Percentiles rank a stretch among this genome's conserved stretches.
phyloP scores from a whole-genome alignment of 2,797 vertebrate genomes.

The Linurgus olivaceus region DNA sequence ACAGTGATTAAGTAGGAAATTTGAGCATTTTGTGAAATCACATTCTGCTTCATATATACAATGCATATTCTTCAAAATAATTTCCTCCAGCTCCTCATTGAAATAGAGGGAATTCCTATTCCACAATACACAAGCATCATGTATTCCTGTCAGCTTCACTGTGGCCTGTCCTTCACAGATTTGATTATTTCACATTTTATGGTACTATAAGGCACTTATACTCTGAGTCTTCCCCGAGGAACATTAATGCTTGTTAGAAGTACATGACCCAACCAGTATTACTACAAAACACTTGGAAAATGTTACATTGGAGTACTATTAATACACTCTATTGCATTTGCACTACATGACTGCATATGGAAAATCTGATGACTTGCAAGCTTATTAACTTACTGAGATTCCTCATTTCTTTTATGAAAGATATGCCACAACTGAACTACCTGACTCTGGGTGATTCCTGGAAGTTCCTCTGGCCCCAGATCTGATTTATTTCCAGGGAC shows the following conservation, averaged over 20 bases:
- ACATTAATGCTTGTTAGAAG: conserved; percentile 25
- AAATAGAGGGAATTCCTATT: not conserved
- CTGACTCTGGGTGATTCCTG: not conserved
- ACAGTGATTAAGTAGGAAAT: not conserved
- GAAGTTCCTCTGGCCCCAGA: not conserved
- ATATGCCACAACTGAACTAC: not conserved
- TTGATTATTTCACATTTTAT: conserved; percentile 26
- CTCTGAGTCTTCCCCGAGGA: not conserved
- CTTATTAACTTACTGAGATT: not conserved
- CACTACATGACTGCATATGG: not conserved
- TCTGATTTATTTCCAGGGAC: not conserved
- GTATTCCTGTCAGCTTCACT: not conserved
- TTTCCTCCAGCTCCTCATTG: not conserved
- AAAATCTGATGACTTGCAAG: conserved; percentile 25
- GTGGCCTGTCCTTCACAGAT: conserved; percentile 6
- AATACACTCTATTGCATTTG: conserved; percentile 27
- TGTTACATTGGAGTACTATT: conserved; percentile 43
- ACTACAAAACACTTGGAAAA: conserved; percentile 56
- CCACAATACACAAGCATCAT: not conserved
- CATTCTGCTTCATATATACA: not conserved
- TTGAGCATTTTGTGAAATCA: not conserved
- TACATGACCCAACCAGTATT: conserved; percentile 19
- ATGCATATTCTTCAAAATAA: not conserved
- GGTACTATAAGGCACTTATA: conserved; percentile 16
- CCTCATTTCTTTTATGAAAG: not conserved